These are phyloP conservation scores for Priocnemis perturbator DNA, from an alignment of 2,888 invertebrate genomes.

Conservation along the genomic window DNA sequence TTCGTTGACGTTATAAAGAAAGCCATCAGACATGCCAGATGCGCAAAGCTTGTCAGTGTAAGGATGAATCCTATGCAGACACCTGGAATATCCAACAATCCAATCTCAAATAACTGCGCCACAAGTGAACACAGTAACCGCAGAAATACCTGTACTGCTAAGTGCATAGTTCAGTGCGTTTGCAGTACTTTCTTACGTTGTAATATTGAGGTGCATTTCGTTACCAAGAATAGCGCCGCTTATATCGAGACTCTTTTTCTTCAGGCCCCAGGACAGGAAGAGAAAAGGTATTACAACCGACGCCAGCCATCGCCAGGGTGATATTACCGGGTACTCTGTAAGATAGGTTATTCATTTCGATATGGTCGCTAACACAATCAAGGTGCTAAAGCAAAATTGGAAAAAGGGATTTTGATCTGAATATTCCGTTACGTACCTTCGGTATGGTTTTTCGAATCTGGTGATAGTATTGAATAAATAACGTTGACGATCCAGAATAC, in stretches of 20 bases:
- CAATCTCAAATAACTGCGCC: too few species aligned
- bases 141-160: too few species aligned
- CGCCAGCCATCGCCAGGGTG: slow-evolving; percentile 82
- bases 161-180: too few species aligned
- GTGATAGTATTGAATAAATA: slow-evolving; percentile 80
- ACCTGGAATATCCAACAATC: slow-evolving; percentile 74
- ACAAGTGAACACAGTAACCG: too few species aligned
- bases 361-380: neutral
- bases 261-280: slow-evolving; percentile 82
- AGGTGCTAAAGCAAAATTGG: slow-evolving; percentile 15
- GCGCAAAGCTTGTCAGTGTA: slow-evolving; percentile 87
- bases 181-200: neutral
- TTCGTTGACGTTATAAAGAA: slow-evolving; percentile 89
- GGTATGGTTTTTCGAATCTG: slow-evolving; percentile 76
- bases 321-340: slow-evolving; percentile 79
- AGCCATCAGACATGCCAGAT: slow-evolving; percentile 82
- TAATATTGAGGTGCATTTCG: slow-evolving; percentile 17
- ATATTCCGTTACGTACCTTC: slow-evolving; percentile 54
- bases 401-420: slow-evolving; percentile 15
- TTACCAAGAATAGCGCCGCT: slow-evolving; percentile 83
- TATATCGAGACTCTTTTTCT: slow-evolving; percentile 81
- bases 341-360: neutral
- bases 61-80: slow-evolving; percentile 85
- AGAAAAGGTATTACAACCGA: slow-evolving; percentile 81
- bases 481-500: slow-evolving; percentile 86